phyloP scores from a whole-genome alignment of 2,888 invertebrate species.

The Diadegma fenestrale region DNA sequence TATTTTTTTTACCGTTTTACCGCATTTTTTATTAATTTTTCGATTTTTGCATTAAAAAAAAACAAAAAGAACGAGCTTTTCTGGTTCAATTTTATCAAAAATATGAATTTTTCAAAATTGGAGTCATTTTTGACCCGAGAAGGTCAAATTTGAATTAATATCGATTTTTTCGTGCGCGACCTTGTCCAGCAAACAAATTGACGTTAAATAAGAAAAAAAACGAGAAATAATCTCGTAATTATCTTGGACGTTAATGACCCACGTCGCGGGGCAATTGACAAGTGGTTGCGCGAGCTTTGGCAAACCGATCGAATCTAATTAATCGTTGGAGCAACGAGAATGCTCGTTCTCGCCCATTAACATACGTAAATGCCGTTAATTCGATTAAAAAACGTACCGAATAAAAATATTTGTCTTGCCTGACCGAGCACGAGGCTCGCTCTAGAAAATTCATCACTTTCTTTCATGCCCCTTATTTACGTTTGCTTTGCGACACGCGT shows the following conservation, averaged over 20 bases:
- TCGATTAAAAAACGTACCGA: conserved; percentile 59
- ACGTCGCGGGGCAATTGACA: too few species aligned
- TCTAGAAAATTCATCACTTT: conserved; percentile 24
- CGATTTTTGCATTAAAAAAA: too few species aligned
- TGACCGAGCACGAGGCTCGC: background rate
- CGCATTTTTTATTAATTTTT: too few species aligned
- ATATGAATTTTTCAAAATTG: too few species aligned
- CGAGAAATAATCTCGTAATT: background rate
- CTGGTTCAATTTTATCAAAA: too few species aligned
- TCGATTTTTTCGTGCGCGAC: too few species aligned
- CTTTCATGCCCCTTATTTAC: background rate
- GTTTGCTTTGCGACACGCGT: conserved; percentile 53
- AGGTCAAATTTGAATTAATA: too few species aligned
- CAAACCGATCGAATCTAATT: background rate
- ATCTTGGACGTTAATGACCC: background rate
- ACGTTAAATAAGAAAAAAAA: background rate
- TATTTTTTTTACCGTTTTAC: too few species aligned
- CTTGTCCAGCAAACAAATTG: background rate
- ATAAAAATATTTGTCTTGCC: conserved; percentile 44
- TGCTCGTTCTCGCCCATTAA: conserved; percentile 7
- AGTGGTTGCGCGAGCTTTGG: background rate
- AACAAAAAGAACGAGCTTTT: too few species aligned
- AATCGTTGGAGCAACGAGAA: conserved; percentile 3
- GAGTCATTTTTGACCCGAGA: too few species aligned
- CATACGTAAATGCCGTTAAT: conserved; percentile 65